Evolutionary conservation across 2,797 vertebrate genomes (phyloP).

Genomic region (Tenualosa thibaudeaui): DNA sequence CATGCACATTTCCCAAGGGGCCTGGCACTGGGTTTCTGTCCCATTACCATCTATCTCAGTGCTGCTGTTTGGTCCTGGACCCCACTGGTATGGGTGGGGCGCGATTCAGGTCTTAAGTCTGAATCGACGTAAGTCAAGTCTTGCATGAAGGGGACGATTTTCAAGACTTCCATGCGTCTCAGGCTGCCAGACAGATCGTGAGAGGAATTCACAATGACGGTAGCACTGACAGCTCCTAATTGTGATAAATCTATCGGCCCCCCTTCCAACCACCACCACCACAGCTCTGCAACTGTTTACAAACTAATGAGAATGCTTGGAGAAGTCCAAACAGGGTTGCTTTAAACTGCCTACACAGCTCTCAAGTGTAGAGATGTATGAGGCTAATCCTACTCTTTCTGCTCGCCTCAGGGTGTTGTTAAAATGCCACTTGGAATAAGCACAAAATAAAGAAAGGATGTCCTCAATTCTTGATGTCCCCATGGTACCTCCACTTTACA

Average conservation of each 20-base stretch:
- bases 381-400: background rate
- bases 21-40: conserved; percentile 19
- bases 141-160: background rate
- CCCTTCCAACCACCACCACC: no score
- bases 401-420: background rate
- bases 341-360: conserved; percentile 2
- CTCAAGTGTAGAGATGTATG: background rate
- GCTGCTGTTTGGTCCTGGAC: background rate
- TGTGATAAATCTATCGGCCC: background rate
- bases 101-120: background rate
- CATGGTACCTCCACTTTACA: conserved; percentile 7
- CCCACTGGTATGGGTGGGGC: conserved; percentile 5
- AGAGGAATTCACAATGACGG: conserved; percentile 5
- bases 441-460: conserved; percentile 21
- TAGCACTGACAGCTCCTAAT: background rate
- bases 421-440: conserved; percentile 19
- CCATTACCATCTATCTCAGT: conserved; percentile 42
- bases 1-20: conserved; percentile 40
- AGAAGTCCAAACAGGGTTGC: background rate
- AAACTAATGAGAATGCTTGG: background rate
- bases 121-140: background rate
- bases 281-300: background rate
- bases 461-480: conserved; percentile 15
- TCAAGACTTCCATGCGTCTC: background rate
- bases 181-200: background rate